phyloP scores from a whole-genome alignment of 2,888 invertebrate genomes.

The Limnephilus auricula region DNA sequence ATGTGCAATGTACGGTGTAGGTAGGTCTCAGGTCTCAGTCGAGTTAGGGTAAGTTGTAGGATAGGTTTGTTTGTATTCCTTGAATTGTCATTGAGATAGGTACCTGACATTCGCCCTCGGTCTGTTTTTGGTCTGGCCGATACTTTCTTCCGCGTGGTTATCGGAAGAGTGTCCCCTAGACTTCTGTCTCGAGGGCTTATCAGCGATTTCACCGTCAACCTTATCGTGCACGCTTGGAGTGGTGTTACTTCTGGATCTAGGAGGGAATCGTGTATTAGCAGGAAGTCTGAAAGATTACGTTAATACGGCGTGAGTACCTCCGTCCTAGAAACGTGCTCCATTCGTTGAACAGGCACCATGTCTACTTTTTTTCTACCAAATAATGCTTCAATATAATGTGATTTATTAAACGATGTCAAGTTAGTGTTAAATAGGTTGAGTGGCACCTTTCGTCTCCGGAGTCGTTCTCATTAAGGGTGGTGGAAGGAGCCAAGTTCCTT shows the following conservation, averaged over 20 bases:
- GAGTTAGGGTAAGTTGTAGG: not conserved
- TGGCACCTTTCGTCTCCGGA: slow-evolving; percentile 76
- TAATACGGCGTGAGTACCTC: slow-evolving; percentile 46
- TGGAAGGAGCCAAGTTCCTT: slow-evolving; percentile 73
- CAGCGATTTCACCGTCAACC: slow-evolving; percentile 69
- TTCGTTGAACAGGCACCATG: not conserved
- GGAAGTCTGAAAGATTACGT: slow-evolving; percentile 78
- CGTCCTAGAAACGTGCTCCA: not conserved
- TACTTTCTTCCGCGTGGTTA: slow-evolving; percentile 75
- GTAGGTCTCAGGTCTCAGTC: not conserved
- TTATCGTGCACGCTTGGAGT: slow-evolving; percentile 75
- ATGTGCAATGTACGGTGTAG: not conserved
- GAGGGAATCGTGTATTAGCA: slow-evolving; percentile 91
- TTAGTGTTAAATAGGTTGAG: not conserved
- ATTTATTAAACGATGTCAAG: not conserved
- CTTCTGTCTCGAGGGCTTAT: slow-evolving; percentile 72
- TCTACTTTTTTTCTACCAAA: not conserved
- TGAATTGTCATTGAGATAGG: slow-evolving; percentile 15
- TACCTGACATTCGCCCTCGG: slow-evolving; percentile 81
- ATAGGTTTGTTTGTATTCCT: not conserved
- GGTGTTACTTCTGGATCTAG: slow-evolving; percentile 80
- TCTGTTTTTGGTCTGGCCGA: slow-evolving; percentile 76
- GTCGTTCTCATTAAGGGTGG: slow-evolving; percentile 75
- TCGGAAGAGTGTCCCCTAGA: slow-evolving; percentile 72
- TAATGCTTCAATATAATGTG: slow-evolving; percentile 12